Base-by-base conservation (phyloP, 1,140 invertebrate genomes). In the Druon quercuslanigerum region DNA sequence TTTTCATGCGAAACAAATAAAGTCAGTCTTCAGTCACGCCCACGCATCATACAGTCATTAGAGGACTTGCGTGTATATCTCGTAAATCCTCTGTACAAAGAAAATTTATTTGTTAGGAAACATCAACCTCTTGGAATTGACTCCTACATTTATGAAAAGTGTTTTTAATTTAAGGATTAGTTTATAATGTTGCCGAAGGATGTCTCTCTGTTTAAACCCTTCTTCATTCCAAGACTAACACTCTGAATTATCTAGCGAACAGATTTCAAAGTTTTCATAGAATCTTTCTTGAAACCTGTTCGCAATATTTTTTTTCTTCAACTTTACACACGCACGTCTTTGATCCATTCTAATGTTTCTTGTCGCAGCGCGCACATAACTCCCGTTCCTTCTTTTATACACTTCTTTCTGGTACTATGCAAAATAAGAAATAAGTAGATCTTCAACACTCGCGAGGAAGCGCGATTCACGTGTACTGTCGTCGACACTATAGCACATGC, bases 381-480 rank as follows among this genome's bases (percentile, higher is more conserved):
- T 81, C 85, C 13, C 84, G 70, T 78, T 86, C 83, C 12, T 84
- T 85, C 51, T 86, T 82, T 83, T 72, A 78, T 78, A 83, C 75
- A 92, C 82, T 83, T 92, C 89, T 79, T 91, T 90, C 50, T 51
- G 57, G 73, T 75, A 75, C 73, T 74, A 60, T 3, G n/a, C 56
- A 40, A 50, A 74, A 16, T 40, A 17, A 51, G 51, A 74, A 74
- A 74, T 8, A 66, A 19, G 19, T 51, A 19, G 20, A 74, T 46
- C 46, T 60, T 17, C 6, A n/a, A n/a, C 54, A 50, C 57, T 51
- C 46, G 60, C 73, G 20, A 75, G 73, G 73, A 75, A 75, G 73
- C 57, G 70, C 73, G 13, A 51, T 72, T 19, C 20, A 60, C 20
- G 8, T 57, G 50, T 72, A n/a, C 51, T 25, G 11, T 72, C 6